Base-by-base conservation (phyloP, 2,113 vertebrate genomes). In the Epinephelus cyanopodus region DNA sequence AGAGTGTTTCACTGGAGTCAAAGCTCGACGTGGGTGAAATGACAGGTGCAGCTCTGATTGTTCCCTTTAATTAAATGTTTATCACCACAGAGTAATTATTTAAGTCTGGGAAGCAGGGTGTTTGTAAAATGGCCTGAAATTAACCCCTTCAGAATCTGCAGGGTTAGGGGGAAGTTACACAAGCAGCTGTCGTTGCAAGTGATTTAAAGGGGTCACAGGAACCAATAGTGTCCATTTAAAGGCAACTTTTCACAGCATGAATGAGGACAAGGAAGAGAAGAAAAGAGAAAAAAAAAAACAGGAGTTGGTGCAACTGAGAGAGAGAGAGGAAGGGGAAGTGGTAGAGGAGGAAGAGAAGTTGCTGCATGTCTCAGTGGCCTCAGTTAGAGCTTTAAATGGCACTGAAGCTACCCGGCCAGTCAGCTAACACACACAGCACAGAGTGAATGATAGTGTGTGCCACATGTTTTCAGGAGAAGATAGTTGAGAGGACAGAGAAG, bases 291-390 rank as follows among this genome's bases (percentile, higher is more conserved):
- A 18, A 23, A 42, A 45, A 80, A 27, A 4, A 68, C 10, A 67
- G 39, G 23, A 56, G 60, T 61, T 80, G 79, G 61, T 81, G 80
- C 62, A 87, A 83, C 60, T 14, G 33, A 81, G 25, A 73, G 25
- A n/a, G n/a, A 73, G 42, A 64, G 77, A 83, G 85, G 84, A 89
- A 90, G 83, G 15, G 91, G 90, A 92, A 92, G 87, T 85, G 82
- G 74, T 74, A 13, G 52, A 81, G 64, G 60, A 84, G 82, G 84
- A 87, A 91, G 84, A 89, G 57, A 11, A 74, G 74, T 56, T 57
- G 80, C 78, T 75, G 79, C 39, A 54, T 74, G 74, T 75, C 39
- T 79, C 29, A 53, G 77, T 10, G 39, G 50, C 27, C 27, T 21
- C 61, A 70, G 50, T 66, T 27, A 56, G 2, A 83, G 25, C 54